Evolutionary conservation across 1,140 invertebrate species (phyloP).

Genomic region (Caenorhabditis tropicalis): DNA sequence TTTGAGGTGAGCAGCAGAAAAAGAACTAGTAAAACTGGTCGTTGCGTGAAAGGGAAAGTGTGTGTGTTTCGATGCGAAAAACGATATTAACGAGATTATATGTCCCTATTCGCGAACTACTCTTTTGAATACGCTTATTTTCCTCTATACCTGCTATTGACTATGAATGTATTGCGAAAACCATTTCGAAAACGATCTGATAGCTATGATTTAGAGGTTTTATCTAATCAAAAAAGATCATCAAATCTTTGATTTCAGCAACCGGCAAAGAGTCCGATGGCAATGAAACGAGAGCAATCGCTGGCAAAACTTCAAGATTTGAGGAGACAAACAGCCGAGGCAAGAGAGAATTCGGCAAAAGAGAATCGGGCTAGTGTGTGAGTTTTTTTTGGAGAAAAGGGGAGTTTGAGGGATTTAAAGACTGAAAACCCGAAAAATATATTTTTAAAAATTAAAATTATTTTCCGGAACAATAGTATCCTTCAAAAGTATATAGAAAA

Average conservation of each 20-base stretch:
- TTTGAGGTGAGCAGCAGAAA: constrained; percentile 30
- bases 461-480: too few relatives aligned
- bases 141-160: not conserved
- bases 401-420: not conserved
- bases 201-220: constrained; percentile 6
- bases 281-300: constrained; percentile 68
- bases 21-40: not conserved
- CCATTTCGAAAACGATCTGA: constrained; percentile 19
- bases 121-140: constrained; percentile 1
- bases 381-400: constrained; percentile 39
- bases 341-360: constrained; percentile 56
- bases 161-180: constrained; percentile 21
- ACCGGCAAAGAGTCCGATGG: constrained; percentile 8
- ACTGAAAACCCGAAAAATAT: too few relatives aligned
- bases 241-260: not conserved
- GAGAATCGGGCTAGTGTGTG: constrained; percentile 36
- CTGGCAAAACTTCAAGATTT: constrained; percentile 67
- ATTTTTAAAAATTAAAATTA: too few relatives aligned
- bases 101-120: not conserved
- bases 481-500: too few relatives aligned
- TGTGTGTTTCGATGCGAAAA: not conserved
- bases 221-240: too few relatives aligned
- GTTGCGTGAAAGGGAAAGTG: not conserved
- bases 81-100: constrained; percentile 40
- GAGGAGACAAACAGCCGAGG: constrained; percentile 64